Evolutionary conservation across 1,140 invertebrate genomes (phyloP), one percentile per base, ranked within the genome.

Genomic region (Leguminivora glycinivorella): DNA sequence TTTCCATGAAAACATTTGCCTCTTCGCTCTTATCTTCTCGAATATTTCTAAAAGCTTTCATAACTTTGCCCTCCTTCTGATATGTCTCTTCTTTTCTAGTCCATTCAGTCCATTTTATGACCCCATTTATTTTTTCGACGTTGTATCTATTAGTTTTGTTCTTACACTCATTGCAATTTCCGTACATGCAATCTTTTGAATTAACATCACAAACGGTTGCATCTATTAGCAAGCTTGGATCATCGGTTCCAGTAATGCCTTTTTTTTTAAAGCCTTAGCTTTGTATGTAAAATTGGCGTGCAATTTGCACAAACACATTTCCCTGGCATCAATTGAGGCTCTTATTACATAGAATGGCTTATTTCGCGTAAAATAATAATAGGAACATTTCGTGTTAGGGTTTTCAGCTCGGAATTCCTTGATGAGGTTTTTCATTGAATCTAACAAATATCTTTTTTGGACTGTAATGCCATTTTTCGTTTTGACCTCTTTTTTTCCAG

Each of bases 401-500:
- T 40, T 70, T 63, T 70, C 69, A 14, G 14, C 14, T n/a, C n/a
- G 29, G 34, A 70, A 70, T 17, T 17, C 22, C 24, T 60, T 70
- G 56, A 60, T 25, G 24, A 70, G 22, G 1, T 38, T 70, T 63
- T 40, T 38, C 56, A 70, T 70, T 19, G 56, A 25, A 29, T 70
- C 69, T 24, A 70, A 43, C 31, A 69, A 40, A 22, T 34, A 69
- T 26, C 69, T 58, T 63, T 70, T 70, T 29, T 70, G 69, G 6
- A 70, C 17, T 40, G 58, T 60, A 22, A 38, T 17, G 6, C 25
- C 17, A 14, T 60, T 70, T 19, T 31, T 25, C 1, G 69, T 70
- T 9, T 60, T 19, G 3, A 29, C 58, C 38, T 70, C 69, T 34
- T 70, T 70, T 40, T 70, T 70, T 6, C 29, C 69, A 2, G 52